phyloP scores from a whole-genome alignment of 2,113 vertebrate species.

The Morone chrysops region DNA sequence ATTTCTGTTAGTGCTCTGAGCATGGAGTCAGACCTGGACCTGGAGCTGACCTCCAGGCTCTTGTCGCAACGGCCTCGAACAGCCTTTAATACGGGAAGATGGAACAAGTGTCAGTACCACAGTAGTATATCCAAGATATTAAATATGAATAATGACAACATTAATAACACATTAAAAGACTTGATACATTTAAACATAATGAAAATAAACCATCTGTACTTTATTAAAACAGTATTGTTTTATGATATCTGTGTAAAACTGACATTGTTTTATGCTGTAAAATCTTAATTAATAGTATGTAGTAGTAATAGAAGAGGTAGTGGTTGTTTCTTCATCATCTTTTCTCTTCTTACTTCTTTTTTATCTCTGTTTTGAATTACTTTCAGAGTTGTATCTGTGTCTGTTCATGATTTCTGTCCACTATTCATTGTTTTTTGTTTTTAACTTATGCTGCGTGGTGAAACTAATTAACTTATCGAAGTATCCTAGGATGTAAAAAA shows the following conservation, averaged over 20 bases:
- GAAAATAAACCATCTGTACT: background rate
- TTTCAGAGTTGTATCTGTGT: background rate
- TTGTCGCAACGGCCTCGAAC: background rate
- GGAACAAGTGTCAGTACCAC: background rate
- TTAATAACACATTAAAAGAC: background rate
- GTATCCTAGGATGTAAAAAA: background rate
- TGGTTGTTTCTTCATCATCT: background rate
- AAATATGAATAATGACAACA: background rate
- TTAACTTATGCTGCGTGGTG: background rate
- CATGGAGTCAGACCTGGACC: background rate
- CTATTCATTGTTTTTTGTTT: background rate
- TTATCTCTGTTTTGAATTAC: background rate
- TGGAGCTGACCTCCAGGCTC: constrained; percentile 17
- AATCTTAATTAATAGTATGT: background rate
- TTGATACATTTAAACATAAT: background rate
- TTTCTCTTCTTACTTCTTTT: background rate
- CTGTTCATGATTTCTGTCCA: background rate
- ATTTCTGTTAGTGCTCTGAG: constrained; percentile 10
- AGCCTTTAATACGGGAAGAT: background rate
- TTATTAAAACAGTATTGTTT: no score
- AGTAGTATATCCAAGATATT: background rate
- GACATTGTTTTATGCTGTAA: background rate
- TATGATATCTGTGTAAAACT: background rate
- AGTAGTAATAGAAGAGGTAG: background rate
- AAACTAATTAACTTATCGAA: background rate